phyloP scores from a whole-genome alignment of 1,140 invertebrate species.

The Sycophila sp. region DNA sequence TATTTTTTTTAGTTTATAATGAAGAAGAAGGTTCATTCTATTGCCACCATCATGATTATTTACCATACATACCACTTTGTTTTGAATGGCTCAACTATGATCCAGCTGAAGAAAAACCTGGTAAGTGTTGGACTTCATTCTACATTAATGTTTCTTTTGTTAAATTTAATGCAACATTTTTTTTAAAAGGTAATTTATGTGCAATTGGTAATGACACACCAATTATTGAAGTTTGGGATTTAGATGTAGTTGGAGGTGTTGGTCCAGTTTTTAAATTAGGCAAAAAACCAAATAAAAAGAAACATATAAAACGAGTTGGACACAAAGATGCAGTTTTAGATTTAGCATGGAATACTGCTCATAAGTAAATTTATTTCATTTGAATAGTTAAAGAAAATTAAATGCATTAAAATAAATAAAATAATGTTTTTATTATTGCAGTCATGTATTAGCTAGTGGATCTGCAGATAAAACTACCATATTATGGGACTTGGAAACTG shows the following conservation, averaged over 20 bases:
- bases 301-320: slow-evolving; percentile 73
- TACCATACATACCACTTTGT: slow-evolving; percentile 89
- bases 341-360: slow-evolving; percentile 89
- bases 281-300: slow-evolving; percentile 81
- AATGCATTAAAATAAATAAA: slow-evolving; percentile 22
- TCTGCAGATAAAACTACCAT: slow-evolving; percentile 89
- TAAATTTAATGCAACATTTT: not conserved
- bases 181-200: slow-evolving; percentile 83
- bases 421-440: slow-evolving; percentile 56
- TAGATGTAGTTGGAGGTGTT: slow-evolving; percentile 90
- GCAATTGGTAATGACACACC: slow-evolving; percentile 93
- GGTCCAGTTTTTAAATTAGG: slow-evolving; percentile 88
- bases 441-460: slow-evolving; percentile 89
- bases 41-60: slow-evolving; percentile 91
- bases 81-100: slow-evolving; percentile 93
- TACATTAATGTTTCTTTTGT: not conserved
- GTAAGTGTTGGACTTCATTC: slow-evolving; percentile 55
- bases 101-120: slow-evolving; percentile 71
- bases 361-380: slow-evolving; percentile 53
- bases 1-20: slow-evolving; percentile 84
- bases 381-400: not conserved
- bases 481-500: slow-evolving; percentile 92
- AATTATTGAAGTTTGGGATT: slow-evolving; percentile 93
- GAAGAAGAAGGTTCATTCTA: slow-evolving; percentile 88
- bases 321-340: slow-evolving; percentile 93